Percentiles rank a stretch among this genome's conserved stretches.
These are phyloP conservation scores for Sylvia atricapilla DNA, from an alignment of 2,113 vertebrate species.

Conservation along the genomic window DNA sequence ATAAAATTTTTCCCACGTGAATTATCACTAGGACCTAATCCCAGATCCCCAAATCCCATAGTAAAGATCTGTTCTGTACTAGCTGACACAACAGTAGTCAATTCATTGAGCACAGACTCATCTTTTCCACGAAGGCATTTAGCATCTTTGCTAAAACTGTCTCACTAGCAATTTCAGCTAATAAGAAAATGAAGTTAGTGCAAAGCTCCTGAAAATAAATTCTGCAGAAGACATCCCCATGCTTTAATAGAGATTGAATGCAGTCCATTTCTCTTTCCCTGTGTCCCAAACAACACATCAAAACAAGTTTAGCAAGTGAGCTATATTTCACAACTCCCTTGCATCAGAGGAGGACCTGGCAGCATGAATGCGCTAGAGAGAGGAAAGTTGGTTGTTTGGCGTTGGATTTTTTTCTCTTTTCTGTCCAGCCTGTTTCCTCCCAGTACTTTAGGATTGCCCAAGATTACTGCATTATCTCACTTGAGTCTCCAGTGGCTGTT, in stretches of 20 bases:
- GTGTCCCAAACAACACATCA: constrained; percentile 31
- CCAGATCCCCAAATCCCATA: constrained; percentile 28
- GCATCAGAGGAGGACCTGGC: constrained; percentile 38
- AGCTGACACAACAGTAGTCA: constrained; percentile 32
- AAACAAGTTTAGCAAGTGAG: constrained; percentile 31
- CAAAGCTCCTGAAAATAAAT: constrained; percentile 55
- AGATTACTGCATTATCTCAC: constrained; percentile 62
- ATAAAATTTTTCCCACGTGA: background rate
- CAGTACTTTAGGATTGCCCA: constrained; percentile 10
- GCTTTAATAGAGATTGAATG: constrained; percentile 49
- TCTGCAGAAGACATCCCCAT: background rate
- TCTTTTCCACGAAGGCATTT: constrained; percentile 30
- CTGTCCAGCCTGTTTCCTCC: constrained; percentile 43
- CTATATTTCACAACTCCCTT: constrained; percentile 42
- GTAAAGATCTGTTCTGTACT: constrained; percentile 16
- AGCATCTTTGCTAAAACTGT: constrained; percentile 41
- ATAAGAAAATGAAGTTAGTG: constrained; percentile 34
- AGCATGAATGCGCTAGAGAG: constrained; percentile 37
- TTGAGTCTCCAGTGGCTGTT: constrained; percentile 45
- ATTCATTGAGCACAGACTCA: constrained; percentile 29
- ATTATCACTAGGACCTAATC: constrained; percentile 8
- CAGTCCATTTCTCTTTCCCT: constrained; percentile 47
- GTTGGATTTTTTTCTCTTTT: background rate
- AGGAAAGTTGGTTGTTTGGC: background rate
- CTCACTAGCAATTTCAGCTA: constrained; percentile 38